Evolutionary conservation across 2,797 vertebrate species (phyloP).

Genomic region (Tapirus indicus): DNA sequence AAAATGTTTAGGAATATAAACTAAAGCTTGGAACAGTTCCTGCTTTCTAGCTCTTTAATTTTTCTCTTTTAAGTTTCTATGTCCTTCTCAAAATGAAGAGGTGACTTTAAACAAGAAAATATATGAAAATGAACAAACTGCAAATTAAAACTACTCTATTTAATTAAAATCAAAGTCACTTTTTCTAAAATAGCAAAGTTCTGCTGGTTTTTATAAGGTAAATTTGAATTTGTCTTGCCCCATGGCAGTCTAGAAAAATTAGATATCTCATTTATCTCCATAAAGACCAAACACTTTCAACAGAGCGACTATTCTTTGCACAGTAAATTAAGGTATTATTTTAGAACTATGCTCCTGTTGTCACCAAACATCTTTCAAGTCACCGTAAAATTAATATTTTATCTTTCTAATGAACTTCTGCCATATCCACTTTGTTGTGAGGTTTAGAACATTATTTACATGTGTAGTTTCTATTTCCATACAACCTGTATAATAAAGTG

Average conservation of each 20-base stretch:
- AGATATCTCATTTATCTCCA: constrained; percentile 61
- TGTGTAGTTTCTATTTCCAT: background rate
- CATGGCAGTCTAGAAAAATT: constrained; percentile 44
- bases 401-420: background rate
- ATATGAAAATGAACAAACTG: constrained; percentile 37
- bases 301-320: background rate
- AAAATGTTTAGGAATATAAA: constrained; percentile 5
- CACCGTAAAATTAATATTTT: constrained; percentile 8
- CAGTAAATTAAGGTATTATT: constrained; percentile 52
- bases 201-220: background rate
- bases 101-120: constrained; percentile 47
- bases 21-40: background rate
- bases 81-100: constrained; percentile 53
- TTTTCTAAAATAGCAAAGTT: constrained; percentile 36
- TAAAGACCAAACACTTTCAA: constrained; percentile 54
- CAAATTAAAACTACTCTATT: constrained; percentile 34
- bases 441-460: background rate
- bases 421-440: background rate
- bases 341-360: background rate
- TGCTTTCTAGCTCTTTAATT: constrained; percentile 29
- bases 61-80: constrained; percentile 3
- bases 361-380: constrained; percentile 41
- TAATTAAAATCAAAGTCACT: constrained; percentile 56
- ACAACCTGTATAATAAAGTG: background rate
- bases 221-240: constrained; percentile 39